Conservation (phyloP, 2,113 vertebrate species). For the Danio rerio region GRCz12tu NC_133179.1:35206501-35207000, state of each 20-base stretch:
- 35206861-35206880: neutral
- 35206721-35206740: no score
- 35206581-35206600: neutral
- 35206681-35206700: no score
- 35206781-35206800: no score
- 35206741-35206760: no score
- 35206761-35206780: no score
- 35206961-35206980: neutral
- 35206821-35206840: neutral
- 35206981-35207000: neutral
- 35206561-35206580: neutral
- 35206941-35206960: neutral
- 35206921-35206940: neutral
- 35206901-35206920: neutral
- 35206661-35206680: no score
- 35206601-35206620: neutral
- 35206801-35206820: no score
- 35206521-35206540: neutral
- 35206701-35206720: no score
- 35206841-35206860: no score
- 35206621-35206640: neutral
- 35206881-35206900: neutral
- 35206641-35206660: neutral
- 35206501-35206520: no score
- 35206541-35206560: neutral